These are phyloP conservation scores for Conus ventricosus DNA, from an alignment of 1,140 invertebrate genomes.

Conservation along the genomic window DNA sequence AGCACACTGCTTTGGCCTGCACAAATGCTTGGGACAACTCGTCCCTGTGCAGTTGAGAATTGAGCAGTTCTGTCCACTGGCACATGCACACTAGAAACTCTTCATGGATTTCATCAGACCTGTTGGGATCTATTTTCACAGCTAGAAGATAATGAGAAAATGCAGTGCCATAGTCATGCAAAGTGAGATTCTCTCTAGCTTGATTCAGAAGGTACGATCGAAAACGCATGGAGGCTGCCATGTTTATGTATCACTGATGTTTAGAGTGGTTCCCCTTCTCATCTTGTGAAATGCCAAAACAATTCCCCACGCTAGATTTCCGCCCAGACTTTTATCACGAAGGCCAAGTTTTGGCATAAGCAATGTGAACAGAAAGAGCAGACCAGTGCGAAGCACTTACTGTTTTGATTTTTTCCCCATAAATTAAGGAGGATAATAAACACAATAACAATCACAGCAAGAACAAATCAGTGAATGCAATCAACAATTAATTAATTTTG, in stretches of 20 bases:
- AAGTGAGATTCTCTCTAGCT: slow-evolving; percentile 50
- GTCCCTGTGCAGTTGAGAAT: slow-evolving; percentile 48
- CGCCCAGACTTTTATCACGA: too few species aligned
- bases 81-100: slow-evolving; percentile 60
- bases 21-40: slow-evolving; percentile 74
- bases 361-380: too few species aligned
- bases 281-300: too few species aligned
- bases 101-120: slow-evolving; percentile 48
- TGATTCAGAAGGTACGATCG: slow-evolving; percentile 36
- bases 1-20: slow-evolving; percentile 72
- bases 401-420: too few species aligned
- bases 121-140: slow-evolving; percentile 54
- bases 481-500: too few species aligned
- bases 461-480: too few species aligned
- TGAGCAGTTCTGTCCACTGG: slow-evolving; percentile 62
- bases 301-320: too few species aligned
- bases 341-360: too few species aligned
- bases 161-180: slow-evolving; percentile 60
- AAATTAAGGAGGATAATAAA: too few species aligned
- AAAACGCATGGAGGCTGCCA: slow-evolving; percentile 4
- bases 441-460: too few species aligned
- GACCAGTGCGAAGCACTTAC: too few species aligned
- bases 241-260: neutral
- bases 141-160: slow-evolving; percentile 66
- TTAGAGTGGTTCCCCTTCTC: slow-evolving; percentile 26